Base-by-base conservation (phyloP, 2,797 vertebrate species). In the Leptodactylus fallax region DNA sequence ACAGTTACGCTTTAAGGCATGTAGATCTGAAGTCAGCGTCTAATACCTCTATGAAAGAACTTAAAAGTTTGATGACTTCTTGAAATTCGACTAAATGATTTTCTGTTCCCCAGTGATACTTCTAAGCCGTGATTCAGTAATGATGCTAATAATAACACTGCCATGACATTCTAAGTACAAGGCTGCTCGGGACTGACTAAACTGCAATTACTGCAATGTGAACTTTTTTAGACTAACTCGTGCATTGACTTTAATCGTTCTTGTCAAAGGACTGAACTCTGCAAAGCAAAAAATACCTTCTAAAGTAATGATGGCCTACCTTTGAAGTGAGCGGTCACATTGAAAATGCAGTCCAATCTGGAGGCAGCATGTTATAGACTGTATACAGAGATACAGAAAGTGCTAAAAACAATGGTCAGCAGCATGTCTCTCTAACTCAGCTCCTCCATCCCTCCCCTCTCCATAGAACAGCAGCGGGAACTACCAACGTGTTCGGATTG, bases 101-200 rank as follows among this genome's bases (percentile, higher is more conserved):
- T 74, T n/a, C 11, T 49, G 45, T 74, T 74, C 16, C 45, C 36
- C 71, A 74, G 45, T 45, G 45, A 74, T 74, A 49, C 10, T 47
- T 45, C 19, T 72, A 72, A 45, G 69, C 17, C 19, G 69, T 72
- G 69, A 72, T 72, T 72, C 17, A 72, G 36, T 72, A 47, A 45
- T 47, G 69, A 72, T 72, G 69, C 69, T 72, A 72, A 72, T 72
- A 45, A 72, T 72, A 72, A 45, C 36, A 47, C 69, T 21, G 14
- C 36, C 36, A 21, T 47, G 36, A 47, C 36, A 72, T 19, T 45
- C 69, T 72, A 72, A 72, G 69, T 72, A 72, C 69, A 47, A 47
- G 69, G 69, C 69, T 72, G 69, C 19, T 72, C 69, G 47, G 69
- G 27, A 72, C 69, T 47, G 69, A 72, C 69, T 72, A 72, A 72